Evolutionary conservation across 2,797 vertebrate genomes (phyloP).

Genomic region (Hypotaenidia philippensis): DNA sequence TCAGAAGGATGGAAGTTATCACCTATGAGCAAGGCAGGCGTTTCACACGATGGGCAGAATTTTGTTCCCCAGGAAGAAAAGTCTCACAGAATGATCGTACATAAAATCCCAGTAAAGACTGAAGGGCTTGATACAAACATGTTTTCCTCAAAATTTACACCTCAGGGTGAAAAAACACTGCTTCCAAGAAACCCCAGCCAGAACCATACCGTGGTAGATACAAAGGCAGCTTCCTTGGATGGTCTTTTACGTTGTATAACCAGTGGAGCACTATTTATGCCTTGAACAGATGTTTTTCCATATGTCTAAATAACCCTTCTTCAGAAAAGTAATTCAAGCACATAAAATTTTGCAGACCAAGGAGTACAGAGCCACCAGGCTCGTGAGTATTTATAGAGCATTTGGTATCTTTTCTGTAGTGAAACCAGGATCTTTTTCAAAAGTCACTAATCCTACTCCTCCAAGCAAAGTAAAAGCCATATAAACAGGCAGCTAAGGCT

Average conservation of each 20-base stretch:
- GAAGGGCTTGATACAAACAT: not conserved
- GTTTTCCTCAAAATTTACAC: not conserved
- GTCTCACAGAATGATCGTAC: accelerated
- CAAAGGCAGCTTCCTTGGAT: not conserved
- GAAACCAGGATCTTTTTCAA: not conserved
- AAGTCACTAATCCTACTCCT: not conserved
- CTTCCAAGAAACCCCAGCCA: not conserved
- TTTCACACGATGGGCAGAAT: not conserved
- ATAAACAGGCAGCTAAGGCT: not conserved
- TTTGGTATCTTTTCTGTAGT: not conserved
- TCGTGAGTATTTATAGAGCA: not conserved
- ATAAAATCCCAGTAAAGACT: not conserved
- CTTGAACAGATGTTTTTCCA: constrained; percentile 59
- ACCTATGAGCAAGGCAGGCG: not conserved
- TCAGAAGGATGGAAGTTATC: not conserved
- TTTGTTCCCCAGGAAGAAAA: not conserved
- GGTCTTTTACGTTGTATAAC: constrained; percentile 14
- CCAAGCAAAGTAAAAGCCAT: not conserved
- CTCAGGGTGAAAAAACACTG: not conserved
- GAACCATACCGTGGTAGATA: not conserved
- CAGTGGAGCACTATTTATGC: constrained; percentile 4
- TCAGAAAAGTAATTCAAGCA: constrained; percentile 38
- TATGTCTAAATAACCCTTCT: constrained; percentile 49
- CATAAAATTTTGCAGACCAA: constrained; percentile 27
- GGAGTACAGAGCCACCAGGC: not conserved